Evolutionary conservation across 2,113 vertebrate genomes (phyloP), one percentile per base, ranked within the genome.

Genomic region (Chauna torquata): DNA sequence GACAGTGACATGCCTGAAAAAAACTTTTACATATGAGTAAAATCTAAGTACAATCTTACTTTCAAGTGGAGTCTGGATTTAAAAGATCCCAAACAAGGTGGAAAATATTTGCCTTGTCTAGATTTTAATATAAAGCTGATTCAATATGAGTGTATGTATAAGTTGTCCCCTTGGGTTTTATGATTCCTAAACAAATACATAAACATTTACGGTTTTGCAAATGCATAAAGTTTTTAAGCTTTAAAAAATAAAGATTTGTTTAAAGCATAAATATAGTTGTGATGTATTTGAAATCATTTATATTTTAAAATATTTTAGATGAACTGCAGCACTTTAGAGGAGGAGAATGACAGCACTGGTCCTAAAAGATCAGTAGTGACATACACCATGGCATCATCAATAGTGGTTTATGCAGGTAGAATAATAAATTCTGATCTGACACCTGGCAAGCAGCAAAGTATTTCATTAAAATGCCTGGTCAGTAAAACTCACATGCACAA

Each of bases 201-300:
- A 50, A 49, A 55, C 14, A 40, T 79, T 64, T 85, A 68, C 1
- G 2, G 19, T 42, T 94, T 86, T 3, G 6, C 45, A 80, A 75
- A 32, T 71, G 57, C 16, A 38, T 47, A 12, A 88, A 16, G 32
- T 72, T 88, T 92, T 78, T 86, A 49, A 81, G 55, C 45, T 84
- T 78, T 34, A 32, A 20, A 74, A 93, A 95, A 88, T 74, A 91
- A 88, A 92, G 8, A 32, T 84, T 89, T 97, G n/a, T 86, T 95
- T 82, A 91, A 94, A 93, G 32, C 54, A 82, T 76, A 70, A 82
- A 42, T 65, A 64, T 7, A 77, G n/a, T 58, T 0, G 8, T 64
- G 38, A 7, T 90, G n/a, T 92, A 90, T 88, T 58, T 86, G 50
- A 92, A 90, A 83, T 74, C 0, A 52, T 71, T 74, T 18, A 27